These are phyloP conservation scores for Urocitellus parryii DNA, from an alignment of 2,113 vertebrate species.

Conservation along the genomic window DNA sequence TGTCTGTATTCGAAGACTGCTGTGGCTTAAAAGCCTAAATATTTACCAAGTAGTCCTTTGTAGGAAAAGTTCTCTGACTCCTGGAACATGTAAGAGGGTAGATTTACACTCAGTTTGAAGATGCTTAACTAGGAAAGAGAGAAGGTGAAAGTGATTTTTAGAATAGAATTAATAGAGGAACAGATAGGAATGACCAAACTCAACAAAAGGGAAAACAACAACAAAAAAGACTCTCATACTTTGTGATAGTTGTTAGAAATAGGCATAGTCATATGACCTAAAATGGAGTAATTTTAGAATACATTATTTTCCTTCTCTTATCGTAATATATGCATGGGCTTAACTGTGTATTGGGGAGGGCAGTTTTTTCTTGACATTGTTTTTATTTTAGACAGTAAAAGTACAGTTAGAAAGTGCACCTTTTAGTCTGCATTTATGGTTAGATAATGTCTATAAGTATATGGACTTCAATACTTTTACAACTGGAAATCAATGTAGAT, in stretches of 20 bases:
- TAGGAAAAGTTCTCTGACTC: not conserved
- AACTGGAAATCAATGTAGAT: not conserved
- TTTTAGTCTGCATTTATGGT: not conserved
- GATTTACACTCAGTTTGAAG: not conserved
- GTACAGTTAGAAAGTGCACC: not conserved
- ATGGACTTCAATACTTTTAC: not conserved
- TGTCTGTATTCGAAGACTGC: not conserved
- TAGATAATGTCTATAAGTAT: not conserved
- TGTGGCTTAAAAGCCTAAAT: not conserved
- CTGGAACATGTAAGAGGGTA: not conserved
- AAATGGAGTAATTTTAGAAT: not conserved
- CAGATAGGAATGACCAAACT: not conserved
- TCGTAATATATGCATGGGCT: not conserved
- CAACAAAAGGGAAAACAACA: not conserved
- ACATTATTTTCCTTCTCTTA: not conserved
- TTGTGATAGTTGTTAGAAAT: not conserved
- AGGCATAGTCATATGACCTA: not conserved
- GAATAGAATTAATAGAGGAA: not conserved
- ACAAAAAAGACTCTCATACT: not conserved
- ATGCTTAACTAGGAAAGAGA: not conserved
- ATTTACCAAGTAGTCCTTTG: not conserved
- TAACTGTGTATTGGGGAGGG: not conserved
- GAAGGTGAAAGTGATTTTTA: not conserved
- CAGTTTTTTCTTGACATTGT: not conserved
- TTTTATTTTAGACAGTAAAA: constrained; percentile 39